Evolutionary conservation across 2,888 invertebrate genomes (phyloP), one percentile per base, ranked within the genome.

Genomic region (Nephrocerus scutellatus): DNA sequence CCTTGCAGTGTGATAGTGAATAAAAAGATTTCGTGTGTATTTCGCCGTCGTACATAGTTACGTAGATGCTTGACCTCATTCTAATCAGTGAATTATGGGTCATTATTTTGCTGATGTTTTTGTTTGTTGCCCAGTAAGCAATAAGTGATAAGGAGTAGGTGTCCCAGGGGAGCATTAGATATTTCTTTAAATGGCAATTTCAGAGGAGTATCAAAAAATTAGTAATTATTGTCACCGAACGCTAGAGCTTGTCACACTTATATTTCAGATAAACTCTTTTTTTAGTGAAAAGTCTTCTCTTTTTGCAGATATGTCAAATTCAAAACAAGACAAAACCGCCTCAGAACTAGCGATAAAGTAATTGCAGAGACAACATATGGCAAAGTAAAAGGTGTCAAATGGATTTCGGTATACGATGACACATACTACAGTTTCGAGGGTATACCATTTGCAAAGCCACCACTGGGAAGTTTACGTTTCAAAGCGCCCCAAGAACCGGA

Each of bases 401-500:
- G 67, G 57, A 53, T 54, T 12, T 59, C 66, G 3, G 49, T 66
- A 13, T 66, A 65, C 39, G 63, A 62, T 6, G 54, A 54, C 25
- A 53, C 54, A 10, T 66, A 66, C 36, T 55, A 52, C 23, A 66
- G 66, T 41, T 67, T 66, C 30, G 67, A 68, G 49, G 67, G 65
- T 9, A 57, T 67, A 28, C 67, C 67, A 13, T 68, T 64, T 48
- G 67, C 67, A 8, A 65, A 65, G 48, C 68, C 67, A 2, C 67
- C 67, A 1, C 10, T 66, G 34, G 63, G 62, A 1, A 53, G 59
- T 3, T 48, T 68, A 24, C 59, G 67, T 7, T 66, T 65, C 37
- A 59, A 69, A 62, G 70, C 72, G 14, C 73, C 74, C 2, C 59
- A 62, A 32, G 66, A 70, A 16, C 64, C 67, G 1, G 57, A 60